Evolutionary conservation across 2,888 invertebrate species (phyloP).

Genomic region (Phyllotreta striolata): DNA sequence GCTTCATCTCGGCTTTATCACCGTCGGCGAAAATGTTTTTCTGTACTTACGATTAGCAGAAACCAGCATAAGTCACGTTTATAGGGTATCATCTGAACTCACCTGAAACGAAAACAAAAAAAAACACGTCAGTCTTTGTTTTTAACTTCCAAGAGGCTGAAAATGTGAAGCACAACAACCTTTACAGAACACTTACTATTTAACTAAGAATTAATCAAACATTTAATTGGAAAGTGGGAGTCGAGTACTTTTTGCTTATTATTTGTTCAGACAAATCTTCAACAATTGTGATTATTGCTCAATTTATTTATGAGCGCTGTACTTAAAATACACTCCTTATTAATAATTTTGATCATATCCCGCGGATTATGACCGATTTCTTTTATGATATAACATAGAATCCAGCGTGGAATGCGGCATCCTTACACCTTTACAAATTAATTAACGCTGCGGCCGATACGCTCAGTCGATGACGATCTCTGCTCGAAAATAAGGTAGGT

Average conservation of each 20-base stretch:
- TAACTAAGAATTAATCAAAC: too few relatives aligned
- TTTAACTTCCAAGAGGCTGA: conserved; percentile 10
- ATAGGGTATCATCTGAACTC: conserved; percentile 30
- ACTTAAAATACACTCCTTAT: too few relatives aligned
- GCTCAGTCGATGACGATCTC: conserved; percentile 18
- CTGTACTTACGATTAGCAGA: conserved; percentile 27
- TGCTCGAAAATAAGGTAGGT: conserved; percentile 29
- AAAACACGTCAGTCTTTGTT: conserved; percentile 23
- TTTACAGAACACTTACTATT: not conserved
- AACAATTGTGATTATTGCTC: too few relatives aligned
- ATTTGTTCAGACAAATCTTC: too few relatives aligned
- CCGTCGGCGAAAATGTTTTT: conserved; percentile 8
- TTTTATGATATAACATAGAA: too few relatives aligned
- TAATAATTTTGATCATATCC: too few relatives aligned
- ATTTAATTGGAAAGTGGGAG: too few relatives aligned
- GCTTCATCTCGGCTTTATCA: conserved; percentile 7
- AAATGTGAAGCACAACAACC: conserved; percentile 23
- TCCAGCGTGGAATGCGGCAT: conserved; percentile 24
- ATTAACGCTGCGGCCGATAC: conserved; percentile 25
- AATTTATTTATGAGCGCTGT: too few relatives aligned
- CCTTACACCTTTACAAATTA: conserved; percentile 30
- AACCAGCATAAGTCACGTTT: conserved; percentile 30
- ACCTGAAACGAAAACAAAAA: conserved; percentile 37
- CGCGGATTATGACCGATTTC: too few relatives aligned
- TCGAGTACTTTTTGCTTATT: too few relatives aligned